These are phyloP conservation scores for Acheta domesticus DNA, from an alignment of 2,888 invertebrate genomes.

Conservation along the genomic window DNA sequence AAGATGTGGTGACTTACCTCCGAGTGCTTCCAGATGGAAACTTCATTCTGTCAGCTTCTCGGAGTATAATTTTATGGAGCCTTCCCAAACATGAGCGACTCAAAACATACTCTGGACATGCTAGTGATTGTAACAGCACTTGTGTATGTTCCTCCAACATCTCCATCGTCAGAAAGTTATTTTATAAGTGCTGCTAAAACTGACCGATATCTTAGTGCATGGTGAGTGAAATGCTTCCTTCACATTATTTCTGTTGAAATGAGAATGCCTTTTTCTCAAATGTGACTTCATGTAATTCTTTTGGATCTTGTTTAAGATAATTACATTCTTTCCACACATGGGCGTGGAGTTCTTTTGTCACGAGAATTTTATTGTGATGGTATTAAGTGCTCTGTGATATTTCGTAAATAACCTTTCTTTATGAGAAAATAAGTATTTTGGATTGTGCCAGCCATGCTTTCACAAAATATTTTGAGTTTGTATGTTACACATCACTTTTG, in stretches of 20 bases:
- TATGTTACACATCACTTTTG: too few relatives aligned
- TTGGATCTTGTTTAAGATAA: too few relatives aligned
- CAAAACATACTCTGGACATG: constrained; percentile 63
- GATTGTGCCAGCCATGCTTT: too few relatives aligned
- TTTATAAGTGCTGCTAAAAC: constrained; percentile 47
- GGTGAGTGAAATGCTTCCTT: constrained; percentile 39
- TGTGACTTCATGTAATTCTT: too few relatives aligned
- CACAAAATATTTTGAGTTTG: too few relatives aligned
- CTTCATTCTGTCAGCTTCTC: constrained; percentile 46
- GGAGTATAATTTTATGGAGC: constrained; percentile 62
- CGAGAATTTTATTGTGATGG: too few relatives aligned
- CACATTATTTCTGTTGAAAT: neutral
- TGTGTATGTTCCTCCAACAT: constrained; percentile 43
- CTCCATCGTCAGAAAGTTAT: constrained; percentile 45
- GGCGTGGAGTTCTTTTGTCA: too few relatives aligned
- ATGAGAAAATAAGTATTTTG: too few relatives aligned
- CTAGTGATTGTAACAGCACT: constrained; percentile 55
- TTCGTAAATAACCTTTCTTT: too few relatives aligned
- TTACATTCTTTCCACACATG: too few relatives aligned
- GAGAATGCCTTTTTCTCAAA: neutral
- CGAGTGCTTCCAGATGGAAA: constrained; percentile 54
- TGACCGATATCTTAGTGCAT: constrained; percentile 44
- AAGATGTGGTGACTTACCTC: constrained; percentile 57
- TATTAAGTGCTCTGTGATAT: too few relatives aligned
- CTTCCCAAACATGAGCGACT: constrained; percentile 56